These are phyloP conservation scores for Pygmarrhopalites habei DNA, from an alignment of 1,140 invertebrate genomes.

Conservation along the genomic window DNA sequence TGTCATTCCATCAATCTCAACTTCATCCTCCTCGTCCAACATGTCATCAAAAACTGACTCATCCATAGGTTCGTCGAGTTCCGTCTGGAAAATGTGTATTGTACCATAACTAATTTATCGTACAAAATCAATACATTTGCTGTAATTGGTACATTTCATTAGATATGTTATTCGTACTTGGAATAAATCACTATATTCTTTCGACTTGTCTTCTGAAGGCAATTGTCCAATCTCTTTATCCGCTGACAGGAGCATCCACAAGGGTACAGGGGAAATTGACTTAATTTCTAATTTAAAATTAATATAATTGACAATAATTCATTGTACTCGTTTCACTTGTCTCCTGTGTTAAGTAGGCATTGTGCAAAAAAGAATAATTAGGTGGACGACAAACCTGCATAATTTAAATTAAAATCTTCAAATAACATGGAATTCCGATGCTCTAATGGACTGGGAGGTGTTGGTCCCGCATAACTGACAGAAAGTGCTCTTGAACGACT, in stretches of 20 bases:
- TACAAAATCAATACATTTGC: too few species aligned
- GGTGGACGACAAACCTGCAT: too few species aligned
- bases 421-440: slow-evolving; percentile 56
- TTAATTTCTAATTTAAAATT: too few species aligned
- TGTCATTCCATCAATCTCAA: not conserved
- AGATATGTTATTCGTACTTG: too few species aligned
- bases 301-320: too few species aligned
- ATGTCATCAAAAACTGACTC: slow-evolving; percentile 46
- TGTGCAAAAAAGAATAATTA: too few species aligned
- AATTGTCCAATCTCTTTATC: slow-evolving; percentile 65
- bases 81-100: too few species aligned
- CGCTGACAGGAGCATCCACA: slow-evolving; percentile 90
- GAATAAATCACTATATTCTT: slow-evolving; percentile 83
- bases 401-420: slow-evolving; percentile 84
- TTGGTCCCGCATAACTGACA: slow-evolving; percentile 65
- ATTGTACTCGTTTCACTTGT: too few species aligned
- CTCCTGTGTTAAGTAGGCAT: too few species aligned
- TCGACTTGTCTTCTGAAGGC: slow-evolving; percentile 40
- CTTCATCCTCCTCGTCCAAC: slow-evolving; percentile 38
- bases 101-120: too few species aligned
- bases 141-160: too few species aligned
- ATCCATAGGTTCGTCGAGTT: slow-evolving; percentile 76
- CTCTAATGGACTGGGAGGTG: slow-evolving; percentile 49
- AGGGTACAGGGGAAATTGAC: slow-evolving; percentile 88
- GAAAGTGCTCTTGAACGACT: slow-evolving; percentile 78